Conservation (phyloP, 2,113 vertebrate genomes). For the Pelusios castaneus region DNA sequence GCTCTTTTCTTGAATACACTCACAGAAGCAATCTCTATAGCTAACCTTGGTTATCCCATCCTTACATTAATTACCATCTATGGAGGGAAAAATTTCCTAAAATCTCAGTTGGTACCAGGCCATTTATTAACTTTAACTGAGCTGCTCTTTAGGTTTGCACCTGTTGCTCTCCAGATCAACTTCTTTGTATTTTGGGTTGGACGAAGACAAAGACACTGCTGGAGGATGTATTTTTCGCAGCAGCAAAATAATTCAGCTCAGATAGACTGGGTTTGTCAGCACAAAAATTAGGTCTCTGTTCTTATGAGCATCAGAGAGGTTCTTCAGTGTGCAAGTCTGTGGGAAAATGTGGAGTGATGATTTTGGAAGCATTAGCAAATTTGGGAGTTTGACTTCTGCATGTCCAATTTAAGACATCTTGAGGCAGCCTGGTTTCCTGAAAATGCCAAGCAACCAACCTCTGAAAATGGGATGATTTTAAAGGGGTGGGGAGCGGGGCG, state of each 20-base stretch:
- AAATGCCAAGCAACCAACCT: background rate
- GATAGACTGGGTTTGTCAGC: background rate
- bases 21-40: background rate
- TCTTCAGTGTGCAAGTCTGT: background rate
- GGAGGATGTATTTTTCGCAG: background rate
- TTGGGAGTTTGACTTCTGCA: background rate
- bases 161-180: background rate
- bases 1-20: background rate
- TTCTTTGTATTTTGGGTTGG: background rate
- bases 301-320: accelerated
- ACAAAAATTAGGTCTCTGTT: background rate
- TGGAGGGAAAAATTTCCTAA: background rate
- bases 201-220: accelerated
- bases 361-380: background rate
- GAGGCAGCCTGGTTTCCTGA: background rate
- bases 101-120: background rate
- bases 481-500: background rate
- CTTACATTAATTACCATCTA: background rate
- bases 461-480: background rate
- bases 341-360: background rate
- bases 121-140: background rate
- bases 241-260: background rate
- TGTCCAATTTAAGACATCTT: background rate
- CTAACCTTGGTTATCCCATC: background rate
- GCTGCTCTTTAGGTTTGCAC: background rate